Base-by-base conservation (phyloP, 2,797 vertebrate genomes). In the Poeciliopsis paucimaculata region DNA sequence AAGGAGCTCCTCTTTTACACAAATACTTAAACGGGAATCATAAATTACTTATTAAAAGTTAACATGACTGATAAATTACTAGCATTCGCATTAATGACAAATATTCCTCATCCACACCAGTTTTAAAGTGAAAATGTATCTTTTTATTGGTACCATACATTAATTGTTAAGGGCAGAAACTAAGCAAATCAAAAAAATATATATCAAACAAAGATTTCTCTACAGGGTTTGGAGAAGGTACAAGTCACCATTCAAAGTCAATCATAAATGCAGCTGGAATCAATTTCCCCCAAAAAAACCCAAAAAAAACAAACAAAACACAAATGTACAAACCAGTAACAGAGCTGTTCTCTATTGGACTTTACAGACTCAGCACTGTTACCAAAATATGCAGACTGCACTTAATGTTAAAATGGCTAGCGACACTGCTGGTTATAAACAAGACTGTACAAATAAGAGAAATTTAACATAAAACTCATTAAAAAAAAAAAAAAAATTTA, bases 121-220 rank as follows among this genome's bases (percentile, higher is more conserved):
- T 23, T 75, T 87, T 95, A 94, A 98, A 97, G 96, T 95, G 93
- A 97, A 97, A 97, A 96, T 96, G 96, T 95, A 94, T 96, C 96
- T 97, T 94, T 97, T 96, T 95, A 97, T 97, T 95, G 94, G 97
- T 97, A 97, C 97, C 97, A 97, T 97, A 98, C 97, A 97, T 96
- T 97, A 97, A 96, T 97, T 95, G 97, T 97, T 95, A 98, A 96
- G 97, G 97, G 97, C 96, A 97, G 92, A 95, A 96, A 96, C 95
- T 96, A 97, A 96, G 96, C 95, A 95, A 95, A 95, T 94, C 91
- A 95, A 95, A 95, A 85, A 95, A 92, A 95, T 91, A 95, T 94
- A 94, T 94, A 94, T 94, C 92, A 95, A 95, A 95, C 91, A 88
- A 95, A 94, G 92, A 93, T 94, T 94, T 93, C 91, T 93, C 94